Base-by-base conservation (phyloP, 2,888 invertebrate species). In the Trissolcus japonicus region DNA sequence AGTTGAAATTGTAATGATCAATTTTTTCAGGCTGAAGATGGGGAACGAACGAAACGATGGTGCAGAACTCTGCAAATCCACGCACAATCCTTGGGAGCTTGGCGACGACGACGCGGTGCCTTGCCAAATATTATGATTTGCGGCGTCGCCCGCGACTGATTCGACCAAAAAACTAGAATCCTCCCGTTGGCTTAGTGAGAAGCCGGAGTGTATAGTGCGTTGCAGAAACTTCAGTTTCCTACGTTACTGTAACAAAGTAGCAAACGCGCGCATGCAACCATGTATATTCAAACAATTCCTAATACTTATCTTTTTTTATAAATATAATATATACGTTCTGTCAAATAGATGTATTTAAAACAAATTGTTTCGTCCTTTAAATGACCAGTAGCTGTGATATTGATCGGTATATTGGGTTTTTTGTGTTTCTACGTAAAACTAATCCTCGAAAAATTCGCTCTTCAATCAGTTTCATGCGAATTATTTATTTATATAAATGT, bases 101-200 rank as follows among this genome's bases (percentile, higher is more conserved):
- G 98, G 98, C 92, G 98, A 62, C 94, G 95, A 88, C 91, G 98
- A 79, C 92, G 98, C 43, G 97, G 96, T 86, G 98, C 97, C 6
- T 91, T 98, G 83, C 97, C 98, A n/a, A 98, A 98, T 87, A 98
- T 98, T 82, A 98, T 98, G 97, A 97, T 98, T 86, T 96, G 96
- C 88, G 95, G 96, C 61, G 87, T 89, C 13, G 84, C 86, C 6
- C 83, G 89, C 76, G 88, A 86, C 76, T 88, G 76, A 83, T 51
- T 63, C 72, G 62, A 78, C 73, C 65, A 69, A 62, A n/a, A 57
- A 16, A n/a, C 46, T 16, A 46, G 14, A 51, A 51, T 43, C 4
- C 14, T 25, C 60, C 46, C 62, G 40, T 68, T 75, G 62, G 50
- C 16, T 53, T 65, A 69, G 65, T 69, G 74, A 68, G 55, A 78